A percentile compares a stretch with the other conserved stretches of the same genome.
Conservation (phyloP, 2,888 invertebrate species). For the Girardia tigrina region DNA sequence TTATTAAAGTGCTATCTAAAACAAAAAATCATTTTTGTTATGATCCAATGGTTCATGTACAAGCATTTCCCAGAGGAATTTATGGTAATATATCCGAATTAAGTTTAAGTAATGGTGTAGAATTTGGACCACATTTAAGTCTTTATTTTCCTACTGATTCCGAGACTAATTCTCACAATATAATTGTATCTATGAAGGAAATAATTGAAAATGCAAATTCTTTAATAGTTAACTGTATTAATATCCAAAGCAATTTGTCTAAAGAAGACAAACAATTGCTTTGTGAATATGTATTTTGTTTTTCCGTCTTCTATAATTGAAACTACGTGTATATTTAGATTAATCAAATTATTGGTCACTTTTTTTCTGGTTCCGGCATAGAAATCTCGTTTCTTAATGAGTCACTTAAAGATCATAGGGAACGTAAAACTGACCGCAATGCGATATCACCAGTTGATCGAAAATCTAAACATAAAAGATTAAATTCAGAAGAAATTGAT, state of each 20-base stretch:
- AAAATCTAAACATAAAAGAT: not conserved
- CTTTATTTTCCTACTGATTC: not conserved
- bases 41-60: not conserved
- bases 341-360: not conserved
- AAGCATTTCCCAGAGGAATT: not conserved
- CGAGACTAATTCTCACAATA: not conserved
- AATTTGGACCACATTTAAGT: not conserved
- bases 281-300: not conserved
- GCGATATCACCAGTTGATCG: not conserved
- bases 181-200: not conserved
- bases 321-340: not conserved
- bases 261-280: conserved; percentile 6
- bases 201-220: not conserved
- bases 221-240: not conserved
- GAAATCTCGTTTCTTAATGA: not conserved
- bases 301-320: not conserved
- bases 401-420: not conserved
- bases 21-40: not conserved
- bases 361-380: not conserved
- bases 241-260: not conserved
- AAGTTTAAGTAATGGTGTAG: not conserved
- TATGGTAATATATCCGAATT: not conserved
- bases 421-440: not conserved
- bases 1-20: not conserved
- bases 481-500: not conserved